These are phyloP conservation scores for Cirrhinus molitorella DNA, from an alignment of 2,797 vertebrate genomes.

Conservation along the genomic window DNA sequence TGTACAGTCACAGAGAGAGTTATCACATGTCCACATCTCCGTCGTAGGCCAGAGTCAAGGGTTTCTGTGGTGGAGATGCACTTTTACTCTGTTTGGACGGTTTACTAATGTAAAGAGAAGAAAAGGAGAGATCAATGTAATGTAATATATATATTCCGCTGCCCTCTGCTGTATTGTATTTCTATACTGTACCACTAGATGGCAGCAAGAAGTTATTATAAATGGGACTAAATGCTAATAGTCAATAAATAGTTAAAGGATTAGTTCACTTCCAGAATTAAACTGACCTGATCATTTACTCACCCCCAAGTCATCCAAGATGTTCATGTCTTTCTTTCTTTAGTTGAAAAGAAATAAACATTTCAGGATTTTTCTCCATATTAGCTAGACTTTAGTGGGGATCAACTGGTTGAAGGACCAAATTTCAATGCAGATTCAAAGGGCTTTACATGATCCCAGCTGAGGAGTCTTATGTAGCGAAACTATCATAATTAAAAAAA, in stretches of 20 bases:
- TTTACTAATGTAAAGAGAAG: slow-evolving; percentile 76
- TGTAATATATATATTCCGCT: background rate
- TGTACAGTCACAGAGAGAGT: slow-evolving; percentile 37
- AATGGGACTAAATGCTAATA: background rate
- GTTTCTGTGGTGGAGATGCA: slow-evolving; percentile 91
- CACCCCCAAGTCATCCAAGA: too few species aligned
- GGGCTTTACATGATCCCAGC: too few species aligned
- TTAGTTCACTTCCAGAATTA: too few species aligned
- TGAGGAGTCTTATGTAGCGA: too few species aligned
- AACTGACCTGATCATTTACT: too few species aligned
- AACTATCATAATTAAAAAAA: too few species aligned
- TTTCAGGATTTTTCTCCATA: too few species aligned
- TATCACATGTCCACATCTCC: slow-evolving; percentile 95
- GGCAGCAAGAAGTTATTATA: slow-evolving; percentile 35
- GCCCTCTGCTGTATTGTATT: background rate
- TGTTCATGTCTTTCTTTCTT: too few species aligned
- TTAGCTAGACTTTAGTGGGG: too few species aligned
- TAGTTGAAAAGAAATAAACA: too few species aligned
- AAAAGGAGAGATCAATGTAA: slow-evolving; percentile 22
- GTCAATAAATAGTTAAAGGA: background rate
- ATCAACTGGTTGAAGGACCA: too few species aligned
- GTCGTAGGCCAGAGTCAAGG: slow-evolving; percentile 95
- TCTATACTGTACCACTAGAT: slow-evolving; percentile 58
- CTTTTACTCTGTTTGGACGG: slow-evolving; percentile 87
- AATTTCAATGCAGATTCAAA: too few species aligned